A percentile compares a stretch with the other conserved stretches of the same genome.
Conservation (phyloP, 64 coral and sea anemone species). For the Cladopsammia gracilis region DNA sequence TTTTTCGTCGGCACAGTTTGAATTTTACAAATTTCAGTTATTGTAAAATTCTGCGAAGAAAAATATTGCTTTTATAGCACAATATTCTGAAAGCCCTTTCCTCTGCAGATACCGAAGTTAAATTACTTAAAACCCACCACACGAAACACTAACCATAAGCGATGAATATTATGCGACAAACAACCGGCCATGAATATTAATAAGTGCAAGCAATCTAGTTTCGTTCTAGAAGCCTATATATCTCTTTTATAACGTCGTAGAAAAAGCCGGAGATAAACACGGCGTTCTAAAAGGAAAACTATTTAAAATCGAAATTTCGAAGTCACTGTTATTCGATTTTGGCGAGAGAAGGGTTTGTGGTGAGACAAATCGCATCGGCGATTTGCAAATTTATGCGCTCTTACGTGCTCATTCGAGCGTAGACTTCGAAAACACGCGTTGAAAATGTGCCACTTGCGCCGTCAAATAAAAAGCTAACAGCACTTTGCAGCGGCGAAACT, state of each 20-base stretch:
- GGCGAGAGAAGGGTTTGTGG: background rate
- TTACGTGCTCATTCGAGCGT: conserved; percentile 74
- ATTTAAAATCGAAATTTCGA: background rate
- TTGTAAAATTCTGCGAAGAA: background rate
- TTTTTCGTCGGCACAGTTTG: background rate
- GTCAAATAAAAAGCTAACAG: conserved; percentile 21
- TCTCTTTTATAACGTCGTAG: conserved; percentile 7
- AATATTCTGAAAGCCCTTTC: background rate
- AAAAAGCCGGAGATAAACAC: background rate
- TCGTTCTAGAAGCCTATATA: background rate
- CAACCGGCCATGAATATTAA: conserved; percentile 62
- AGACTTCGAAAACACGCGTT: conserved; percentile 83
- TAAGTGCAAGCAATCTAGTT: conserved; percentile 2
- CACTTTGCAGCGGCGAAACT: background rate
- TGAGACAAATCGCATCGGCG: conserved; percentile 7
- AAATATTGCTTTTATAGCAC: background rate
- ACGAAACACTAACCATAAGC: conserved; percentile 19
- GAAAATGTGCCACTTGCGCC: conserved; percentile 70
- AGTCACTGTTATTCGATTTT: background rate
- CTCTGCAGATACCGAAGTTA: background rate
- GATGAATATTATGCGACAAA: conserved; percentile 17
- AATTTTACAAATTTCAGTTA: background rate
- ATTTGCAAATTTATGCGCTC: conserved; percentile 73
- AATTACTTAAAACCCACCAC: background rate
- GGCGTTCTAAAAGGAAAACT: background rate